Evolutionary conservation across 1,140 invertebrate genomes (phyloP).

Genomic region (Drosophila albomicans): DNA sequence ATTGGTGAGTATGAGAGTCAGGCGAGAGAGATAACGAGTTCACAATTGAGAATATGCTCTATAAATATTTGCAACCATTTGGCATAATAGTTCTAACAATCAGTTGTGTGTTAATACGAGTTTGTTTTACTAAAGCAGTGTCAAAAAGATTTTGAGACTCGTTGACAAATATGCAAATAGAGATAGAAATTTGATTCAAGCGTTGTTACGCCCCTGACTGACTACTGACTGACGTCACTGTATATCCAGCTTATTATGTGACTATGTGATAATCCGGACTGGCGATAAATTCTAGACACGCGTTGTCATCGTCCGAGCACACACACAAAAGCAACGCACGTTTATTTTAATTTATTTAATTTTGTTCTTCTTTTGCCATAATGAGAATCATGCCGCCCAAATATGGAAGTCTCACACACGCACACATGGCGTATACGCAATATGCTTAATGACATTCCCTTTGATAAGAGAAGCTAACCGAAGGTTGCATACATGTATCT

Average conservation of each 20-base stretch:
- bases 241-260: constrained; percentile 42
- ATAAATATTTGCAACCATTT: constrained; percentile 50
- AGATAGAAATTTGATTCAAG: constrained; percentile 34
- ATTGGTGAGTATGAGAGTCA: constrained; percentile 6
- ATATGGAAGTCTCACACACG: constrained; percentile 53
- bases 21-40: constrained; percentile 3
- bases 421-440: constrained; percentile 54
- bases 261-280: constrained; percentile 55
- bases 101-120: neutral
- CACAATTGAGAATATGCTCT: constrained; percentile 13
- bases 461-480: constrained; percentile 57
- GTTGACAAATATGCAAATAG: constrained; percentile 55
- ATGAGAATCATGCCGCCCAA: constrained; percentile 43
- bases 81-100: constrained; percentile 35
- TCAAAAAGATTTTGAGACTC: constrained; percentile 6
- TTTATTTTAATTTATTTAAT: constrained; percentile 1
- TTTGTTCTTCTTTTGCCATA: constrained; percentile 41
- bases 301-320: constrained; percentile 29
- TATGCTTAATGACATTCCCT: constrained; percentile 35
- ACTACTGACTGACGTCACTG: constrained; percentile 63
- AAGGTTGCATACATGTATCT: constrained; percentile 31
- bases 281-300: constrained; percentile 75
- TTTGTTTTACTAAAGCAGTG: neutral
- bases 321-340: constrained; percentile 64
- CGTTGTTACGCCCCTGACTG: neutral